phyloP scores from a whole-genome alignment of 2,113 vertebrate species.

The Vombatus ursinus region DNA sequence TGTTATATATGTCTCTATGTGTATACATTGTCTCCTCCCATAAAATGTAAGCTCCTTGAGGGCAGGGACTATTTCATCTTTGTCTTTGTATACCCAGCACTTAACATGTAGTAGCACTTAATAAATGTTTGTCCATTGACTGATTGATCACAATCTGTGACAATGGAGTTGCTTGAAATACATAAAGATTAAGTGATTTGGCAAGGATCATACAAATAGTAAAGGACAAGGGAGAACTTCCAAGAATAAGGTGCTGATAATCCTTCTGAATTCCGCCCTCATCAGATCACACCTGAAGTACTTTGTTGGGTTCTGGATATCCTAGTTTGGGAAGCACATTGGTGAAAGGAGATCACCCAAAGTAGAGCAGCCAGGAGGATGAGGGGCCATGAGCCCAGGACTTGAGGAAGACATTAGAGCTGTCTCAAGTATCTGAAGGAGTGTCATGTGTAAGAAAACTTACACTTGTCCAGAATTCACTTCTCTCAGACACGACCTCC shows the following conservation, averaged over 20 bases:
- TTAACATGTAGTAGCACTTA: background rate
- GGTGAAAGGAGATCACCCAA: background rate
- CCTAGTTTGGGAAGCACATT: background rate
- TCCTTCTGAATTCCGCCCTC: background rate
- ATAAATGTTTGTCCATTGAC: background rate
- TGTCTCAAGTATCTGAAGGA: background rate
- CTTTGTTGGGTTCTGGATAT: background rate
- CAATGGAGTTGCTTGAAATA: background rate
- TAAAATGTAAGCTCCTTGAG: background rate
- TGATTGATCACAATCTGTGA: background rate
- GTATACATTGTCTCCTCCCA: background rate
- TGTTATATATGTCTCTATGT: background rate
- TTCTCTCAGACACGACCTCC: background rate
- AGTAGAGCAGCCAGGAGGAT: background rate
- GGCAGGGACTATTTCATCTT: background rate
- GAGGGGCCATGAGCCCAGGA: background rate
- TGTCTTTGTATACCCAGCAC: background rate
- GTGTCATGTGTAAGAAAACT: background rate
- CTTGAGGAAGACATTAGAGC: background rate
- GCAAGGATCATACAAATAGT: background rate
- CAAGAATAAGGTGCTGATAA: background rate
- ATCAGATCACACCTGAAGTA: background rate
- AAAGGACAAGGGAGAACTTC: background rate
- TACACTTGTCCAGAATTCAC: background rate
- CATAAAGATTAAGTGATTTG: background rate